Evolutionary conservation across 35 echinoderm and acorn worm species (phyloP), one percentile per base, ranked within the genome.

Genomic region (Lytechinus pictus): DNA sequence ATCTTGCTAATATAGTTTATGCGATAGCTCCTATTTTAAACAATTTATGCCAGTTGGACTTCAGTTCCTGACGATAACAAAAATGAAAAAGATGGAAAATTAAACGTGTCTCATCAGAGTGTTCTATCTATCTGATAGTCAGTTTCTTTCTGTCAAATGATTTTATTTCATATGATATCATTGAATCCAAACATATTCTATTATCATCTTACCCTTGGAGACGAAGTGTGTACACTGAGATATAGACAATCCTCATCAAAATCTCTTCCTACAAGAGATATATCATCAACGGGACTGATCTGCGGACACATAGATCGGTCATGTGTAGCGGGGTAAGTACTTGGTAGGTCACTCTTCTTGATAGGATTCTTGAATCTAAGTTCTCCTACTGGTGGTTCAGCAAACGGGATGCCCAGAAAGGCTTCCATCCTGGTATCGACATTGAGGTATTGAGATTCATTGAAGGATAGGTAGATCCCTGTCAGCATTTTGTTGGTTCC

Each of bases 361-460:
- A 97, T 95, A 13, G 98, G 96, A 27, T 56, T 96, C 86, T 89
- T 93, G 86, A 99, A 99, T 19, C 98, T 97, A n/a, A 87, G 94
- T 6, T 86, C 92, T 19, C 94, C 96, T 19, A 96, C 87, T 12
- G 98, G 98, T 54, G 97, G 97, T 57, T 97, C 95, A 27, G 98
- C 98, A 54, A 95, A 99, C 51, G 97, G 97, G 52, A 99, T 99
- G 16, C 98, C 98, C 6, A 61, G 93, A 86, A 94, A 99, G 54
- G 86, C 71, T 54, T 97, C 92, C 27, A 99, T 94, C 16, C 16
- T 90, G 28, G 11, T 90, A 16, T 90, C 88, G 55, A 93, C 52
- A 27, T 93, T 93, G 11, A 93, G 92, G 53, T 53, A 93, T 11
- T 28, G 29, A 10, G 92, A 93, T 57, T 93, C 92, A 57, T 93